Evolutionary conservation across 37 sponge, comb jelly and placozoan species (phyloP), one percentile per base, ranked within the genome.

Genomic region (Theonella swinhoei): DNA sequence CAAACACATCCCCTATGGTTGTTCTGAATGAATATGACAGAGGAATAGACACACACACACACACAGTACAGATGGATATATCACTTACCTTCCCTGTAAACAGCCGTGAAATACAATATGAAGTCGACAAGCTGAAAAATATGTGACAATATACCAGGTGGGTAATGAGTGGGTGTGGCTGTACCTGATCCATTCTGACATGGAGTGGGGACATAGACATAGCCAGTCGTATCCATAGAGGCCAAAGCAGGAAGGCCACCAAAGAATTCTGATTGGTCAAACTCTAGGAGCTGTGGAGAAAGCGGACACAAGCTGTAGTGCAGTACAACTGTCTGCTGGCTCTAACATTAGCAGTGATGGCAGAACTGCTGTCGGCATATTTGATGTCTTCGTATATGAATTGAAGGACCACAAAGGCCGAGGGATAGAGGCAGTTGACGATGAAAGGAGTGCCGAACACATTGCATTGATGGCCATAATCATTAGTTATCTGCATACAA

Each of bases 241-340:
- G 60, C 81, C 9, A 76, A 4, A 4, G 24, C 33, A 0, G 88
- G 90, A 5, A 79, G n/a, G 37, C 75, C 77, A 11, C 47, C 32
- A 35, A 88, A 88, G 64, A 91, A 95, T 35, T 95, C 92, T 29
- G 83, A 63, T 65, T 95, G 95, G 39, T 90, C 85, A 66, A 79
- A 90, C 58, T 88, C 88, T 34, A 85, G 59, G 54, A 90, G 39
- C 88, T 94, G 70, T 35, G 67, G 40, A 60, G 62, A 0, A 0
- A 82, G 58, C 25, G 36, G 8, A 77, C n/a, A n/a, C n/a, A n/a
- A n/a, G n/a, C n/a, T n/a, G n/a, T n/a, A n/a, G n/a, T n/a, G n/a
- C n/a, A n/a, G n/a, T n/a, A 42, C 20, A 76, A 54, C 34, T 43
- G 24, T 34, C 28, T 47, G 35, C 25, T 30, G 58, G 59, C 23